These are phyloP conservation scores for Crenichthys baileyi DNA, from an alignment of 2,797 vertebrate genomes.

Conservation along the genomic window DNA sequence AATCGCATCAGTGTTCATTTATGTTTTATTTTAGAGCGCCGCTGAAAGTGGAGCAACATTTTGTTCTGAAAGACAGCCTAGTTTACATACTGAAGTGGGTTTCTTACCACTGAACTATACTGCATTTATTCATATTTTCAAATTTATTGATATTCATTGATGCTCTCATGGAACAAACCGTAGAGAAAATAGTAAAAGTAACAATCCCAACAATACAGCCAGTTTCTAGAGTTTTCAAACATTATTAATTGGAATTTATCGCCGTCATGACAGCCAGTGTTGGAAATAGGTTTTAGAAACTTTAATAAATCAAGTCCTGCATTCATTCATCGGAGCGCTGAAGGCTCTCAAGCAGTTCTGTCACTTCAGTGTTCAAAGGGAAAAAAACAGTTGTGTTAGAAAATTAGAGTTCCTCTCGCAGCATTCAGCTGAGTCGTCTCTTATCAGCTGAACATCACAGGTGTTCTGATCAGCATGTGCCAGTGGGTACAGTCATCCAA, in stretches of 20 bases:
- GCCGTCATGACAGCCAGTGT: neutral
- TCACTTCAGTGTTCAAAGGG: neutral
- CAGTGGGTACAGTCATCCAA: slow-evolving; percentile 47
- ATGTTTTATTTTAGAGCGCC: neutral
- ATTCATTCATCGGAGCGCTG: neutral
- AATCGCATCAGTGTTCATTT: no score
- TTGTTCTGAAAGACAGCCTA: neutral
- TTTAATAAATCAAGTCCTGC: neutral
- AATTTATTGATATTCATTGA: no score
- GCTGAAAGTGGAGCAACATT: neutral
- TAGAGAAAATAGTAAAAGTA: no score
- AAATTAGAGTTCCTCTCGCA: neutral
- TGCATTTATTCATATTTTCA: no score
- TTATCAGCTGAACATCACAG: slow-evolving; percentile 37
- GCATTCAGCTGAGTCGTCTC: slow-evolving; percentile 27
- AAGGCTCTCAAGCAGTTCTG: neutral
- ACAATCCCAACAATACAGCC: no score
- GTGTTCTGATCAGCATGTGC: slow-evolving; percentile 45
- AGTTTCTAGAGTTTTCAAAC: no score
- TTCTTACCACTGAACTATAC: no score
- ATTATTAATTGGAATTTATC: no score
- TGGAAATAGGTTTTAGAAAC: neutral
- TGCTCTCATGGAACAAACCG: no score
- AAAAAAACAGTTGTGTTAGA: neutral
- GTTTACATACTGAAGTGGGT: no score